These are phyloP conservation scores for Marcusenius ussheri DNA, from an alignment of 2,113 vertebrate genomes.

Conservation along the genomic window DNA sequence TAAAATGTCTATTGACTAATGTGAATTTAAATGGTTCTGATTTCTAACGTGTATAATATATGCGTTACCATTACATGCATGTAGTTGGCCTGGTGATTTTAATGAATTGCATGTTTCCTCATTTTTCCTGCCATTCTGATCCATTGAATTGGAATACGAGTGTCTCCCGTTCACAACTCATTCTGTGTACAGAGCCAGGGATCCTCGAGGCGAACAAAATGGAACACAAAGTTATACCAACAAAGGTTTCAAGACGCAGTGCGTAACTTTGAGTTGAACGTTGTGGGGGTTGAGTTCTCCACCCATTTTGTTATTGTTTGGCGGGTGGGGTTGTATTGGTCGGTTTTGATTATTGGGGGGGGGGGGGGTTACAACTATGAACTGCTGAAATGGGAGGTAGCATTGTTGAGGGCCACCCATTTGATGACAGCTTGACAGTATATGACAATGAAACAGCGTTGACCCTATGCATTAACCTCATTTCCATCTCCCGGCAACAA, in stretches of 20 bases:
- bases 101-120: neutral
- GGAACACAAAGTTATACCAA: neutral
- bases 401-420: neutral
- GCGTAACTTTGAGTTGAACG: neutral
- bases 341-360: neutral
- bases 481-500: too few relatives aligned
- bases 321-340: neutral
- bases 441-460: neutral
- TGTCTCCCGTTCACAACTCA: neutral
- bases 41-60: constrained; percentile 29
- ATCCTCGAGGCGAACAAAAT: neutral
- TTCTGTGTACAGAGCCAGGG: neutral
- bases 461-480: neutral
- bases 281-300: neutral
- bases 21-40: constrained; percentile 70
- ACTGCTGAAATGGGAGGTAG: neutral
- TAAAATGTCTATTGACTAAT: constrained; percentile 62
- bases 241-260: neutral
- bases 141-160: neutral
- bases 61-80: neutral
- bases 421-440: neutral
- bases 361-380: neutral
- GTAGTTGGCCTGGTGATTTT: neutral
- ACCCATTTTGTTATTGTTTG: neutral
- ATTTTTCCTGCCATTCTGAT: neutral